These are phyloP conservation scores for Promerops cafer DNA, from an alignment of 2,113 vertebrate genomes.

Conservation along the genomic window DNA sequence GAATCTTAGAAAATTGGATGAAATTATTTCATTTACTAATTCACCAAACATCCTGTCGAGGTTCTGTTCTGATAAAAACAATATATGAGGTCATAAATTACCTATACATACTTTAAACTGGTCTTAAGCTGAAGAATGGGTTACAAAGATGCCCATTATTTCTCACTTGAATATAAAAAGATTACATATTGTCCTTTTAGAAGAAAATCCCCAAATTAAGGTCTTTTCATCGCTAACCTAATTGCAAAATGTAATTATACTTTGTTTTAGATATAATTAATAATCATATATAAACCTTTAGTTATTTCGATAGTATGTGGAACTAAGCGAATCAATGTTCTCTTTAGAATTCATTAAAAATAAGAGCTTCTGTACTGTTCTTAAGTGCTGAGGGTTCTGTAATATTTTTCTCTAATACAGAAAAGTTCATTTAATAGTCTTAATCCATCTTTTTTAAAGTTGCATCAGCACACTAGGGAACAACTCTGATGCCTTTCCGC, in stretches of 20 bases:
- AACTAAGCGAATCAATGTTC: neutral
- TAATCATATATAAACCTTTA: neutral
- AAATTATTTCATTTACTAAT: neutral
- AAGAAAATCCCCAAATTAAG: neutral
- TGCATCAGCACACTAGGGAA: neutral
- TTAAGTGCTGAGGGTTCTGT: neutral
- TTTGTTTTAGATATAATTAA: slow-evolving; percentile 16
- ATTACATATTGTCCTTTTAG: neutral
- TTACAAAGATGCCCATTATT: neutral
- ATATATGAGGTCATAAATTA: neutral
- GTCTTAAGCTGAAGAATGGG: neutral
- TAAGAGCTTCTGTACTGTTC: neutral
- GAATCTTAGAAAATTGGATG: neutral
- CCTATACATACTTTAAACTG: neutral
- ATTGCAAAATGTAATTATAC: slow-evolving; percentile 15
- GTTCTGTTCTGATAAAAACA: neutral
- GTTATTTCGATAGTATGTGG: neutral
- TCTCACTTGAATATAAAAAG: neutral
- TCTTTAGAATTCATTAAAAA: neutral
- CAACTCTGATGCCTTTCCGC: neutral
- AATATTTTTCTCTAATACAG: neutral
- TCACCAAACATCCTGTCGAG: neutral
- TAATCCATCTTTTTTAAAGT: neutral
- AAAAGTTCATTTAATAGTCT: neutral
- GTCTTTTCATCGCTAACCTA: neutral